A percentile compares a stretch with the other conserved stretches of the same genome.
These are phyloP conservation scores for Clavelina lepadiformis DNA, from an alignment of 23 tunicate genomes.

Conservation along the genomic window DNA sequence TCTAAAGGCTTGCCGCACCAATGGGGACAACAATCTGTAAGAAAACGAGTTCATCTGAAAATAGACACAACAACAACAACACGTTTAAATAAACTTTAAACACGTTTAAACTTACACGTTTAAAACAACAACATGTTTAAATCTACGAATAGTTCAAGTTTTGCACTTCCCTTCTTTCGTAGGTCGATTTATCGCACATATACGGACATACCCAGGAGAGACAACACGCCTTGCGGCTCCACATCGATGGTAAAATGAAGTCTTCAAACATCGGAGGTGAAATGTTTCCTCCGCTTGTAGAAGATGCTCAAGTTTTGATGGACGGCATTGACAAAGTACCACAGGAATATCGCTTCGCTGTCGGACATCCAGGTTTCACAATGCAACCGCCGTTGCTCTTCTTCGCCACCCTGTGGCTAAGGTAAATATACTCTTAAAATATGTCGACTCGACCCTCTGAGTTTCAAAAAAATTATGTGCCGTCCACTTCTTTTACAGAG, in stretches of 20 bases:
- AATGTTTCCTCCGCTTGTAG: conserved; percentile 45
- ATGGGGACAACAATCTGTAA: conserved; percentile 51
- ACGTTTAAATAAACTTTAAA: too few relatives aligned
- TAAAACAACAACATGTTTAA: too few relatives aligned
- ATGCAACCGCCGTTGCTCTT: conserved; percentile 25
- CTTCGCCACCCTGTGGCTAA: conserved; percentile 36
- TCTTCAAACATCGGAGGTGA: conserved; percentile 42
- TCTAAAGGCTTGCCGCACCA: conserved; percentile 39
- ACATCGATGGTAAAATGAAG: conserved; percentile 55
- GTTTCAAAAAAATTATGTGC: too few relatives aligned
- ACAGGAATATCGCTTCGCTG: conserved; percentile 25
- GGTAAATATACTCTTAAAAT: conserved; percentile 24
- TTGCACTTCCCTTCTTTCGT: too few relatives aligned
- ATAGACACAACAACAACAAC: too few relatives aligned
- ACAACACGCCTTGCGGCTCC: conserved; percentile 38
- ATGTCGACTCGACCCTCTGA: too few relatives aligned
- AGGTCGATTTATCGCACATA: conserved; percentile 50
- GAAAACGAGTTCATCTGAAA: conserved; percentile 4
- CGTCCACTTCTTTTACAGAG: conserved; percentile 18
- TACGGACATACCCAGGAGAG: conserved; percentile 36
- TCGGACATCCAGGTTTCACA: conserved; percentile 31
- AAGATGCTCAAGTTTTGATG: conserved; percentile 27
- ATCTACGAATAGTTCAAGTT: too few relatives aligned
- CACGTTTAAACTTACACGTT: too few relatives aligned
- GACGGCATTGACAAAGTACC: conserved; percentile 11